Conservation (phyloP, 2,888 invertebrate genomes). For the Venusia cambrica region DNA sequence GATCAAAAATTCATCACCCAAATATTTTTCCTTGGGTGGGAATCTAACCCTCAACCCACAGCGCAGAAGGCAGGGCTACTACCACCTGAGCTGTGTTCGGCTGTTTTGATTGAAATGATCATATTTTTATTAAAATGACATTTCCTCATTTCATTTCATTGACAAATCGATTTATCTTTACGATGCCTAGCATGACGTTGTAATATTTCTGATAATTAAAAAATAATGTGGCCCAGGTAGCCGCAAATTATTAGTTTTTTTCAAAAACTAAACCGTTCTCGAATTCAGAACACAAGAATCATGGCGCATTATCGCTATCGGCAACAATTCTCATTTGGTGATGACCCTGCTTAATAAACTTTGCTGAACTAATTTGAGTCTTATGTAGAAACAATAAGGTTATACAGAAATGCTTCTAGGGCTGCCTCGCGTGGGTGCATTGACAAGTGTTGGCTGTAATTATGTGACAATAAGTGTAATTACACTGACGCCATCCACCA, state of each 20-base stretch:
- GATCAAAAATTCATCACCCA: too few species aligned
- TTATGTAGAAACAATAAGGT: constrained; percentile 33
- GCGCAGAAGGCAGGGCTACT: too few species aligned
- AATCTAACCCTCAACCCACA: too few species aligned
- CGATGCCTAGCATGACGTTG: too few species aligned
- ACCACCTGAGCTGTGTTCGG: too few species aligned
- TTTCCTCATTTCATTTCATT: too few species aligned
- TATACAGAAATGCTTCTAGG: constrained; percentile 33
- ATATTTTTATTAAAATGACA: too few species aligned
- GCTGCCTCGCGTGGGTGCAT: constrained; percentile 59
- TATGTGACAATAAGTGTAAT: constrained; percentile 76
- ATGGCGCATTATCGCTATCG: constrained; percentile 13
- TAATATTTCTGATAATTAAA: too few species aligned
- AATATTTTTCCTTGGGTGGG: too few species aligned
- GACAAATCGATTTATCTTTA: too few species aligned
- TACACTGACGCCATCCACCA: constrained; percentile 47
- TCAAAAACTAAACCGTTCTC: constrained; percentile 4
- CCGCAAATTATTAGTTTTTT: background rate
- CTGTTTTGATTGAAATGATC: too few species aligned
- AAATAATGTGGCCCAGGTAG: too few species aligned
- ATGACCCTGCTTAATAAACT: constrained; percentile 18
- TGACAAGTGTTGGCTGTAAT: constrained; percentile 71
- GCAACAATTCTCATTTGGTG: constrained; percentile 20
- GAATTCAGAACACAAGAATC: constrained; percentile 10
- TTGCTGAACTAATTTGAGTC: constrained; percentile 21